Base-by-base conservation (phyloP, 2,888 invertebrate genomes). In the Gibbula magus region DNA sequence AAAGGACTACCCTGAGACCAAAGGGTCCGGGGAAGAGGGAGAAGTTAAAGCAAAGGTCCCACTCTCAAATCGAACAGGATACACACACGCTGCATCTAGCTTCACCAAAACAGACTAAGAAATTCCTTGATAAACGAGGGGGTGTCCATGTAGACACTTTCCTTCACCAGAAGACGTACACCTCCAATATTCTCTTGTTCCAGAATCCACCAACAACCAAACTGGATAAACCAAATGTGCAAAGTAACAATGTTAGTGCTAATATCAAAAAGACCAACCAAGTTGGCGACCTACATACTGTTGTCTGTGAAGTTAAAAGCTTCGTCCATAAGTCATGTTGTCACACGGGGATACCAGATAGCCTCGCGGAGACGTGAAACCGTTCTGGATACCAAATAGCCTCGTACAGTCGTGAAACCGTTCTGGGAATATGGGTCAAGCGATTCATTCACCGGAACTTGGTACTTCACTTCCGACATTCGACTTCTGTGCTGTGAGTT, bases 271-370 rank as follows among this genome's bases (percentile, higher is more conserved):
- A 54, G 22, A 61, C 35, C 32, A 79, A 52, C 39, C 79, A 66
- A 25, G 54, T 79, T 25, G 74, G 74, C n/a, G 77, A 77, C 77
- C 10, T 77, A n/a, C 61, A 77, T 22, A 39, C 61, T 20, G 75
- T 81, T 20, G 75, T 81, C 67, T 53, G 70, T 29, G 82, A 82
- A 45, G 81, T 84, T 32, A 77, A 70, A 35, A 80, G 80, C 45
- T 78, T 84, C 25, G 84, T 84, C 22, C 81, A 82, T 73, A 82
- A 83, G 51, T 81, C 82, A 3, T 84, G 84, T 35, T 84, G 84
- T 20, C 82, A 82, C 54, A 79, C 77, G 35, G 77, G 80, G 52
- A 25, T 77, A 5, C 84, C 81, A 20, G 81, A 81, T 18, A 81
- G 83, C 53, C 82, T 79, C 53, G 83, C 81, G 70, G 70, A 81